These are phyloP conservation scores for Lasioglossum marginatum DNA, from an alignment of 2,888 invertebrate genomes.

Conservation along the genomic window DNA sequence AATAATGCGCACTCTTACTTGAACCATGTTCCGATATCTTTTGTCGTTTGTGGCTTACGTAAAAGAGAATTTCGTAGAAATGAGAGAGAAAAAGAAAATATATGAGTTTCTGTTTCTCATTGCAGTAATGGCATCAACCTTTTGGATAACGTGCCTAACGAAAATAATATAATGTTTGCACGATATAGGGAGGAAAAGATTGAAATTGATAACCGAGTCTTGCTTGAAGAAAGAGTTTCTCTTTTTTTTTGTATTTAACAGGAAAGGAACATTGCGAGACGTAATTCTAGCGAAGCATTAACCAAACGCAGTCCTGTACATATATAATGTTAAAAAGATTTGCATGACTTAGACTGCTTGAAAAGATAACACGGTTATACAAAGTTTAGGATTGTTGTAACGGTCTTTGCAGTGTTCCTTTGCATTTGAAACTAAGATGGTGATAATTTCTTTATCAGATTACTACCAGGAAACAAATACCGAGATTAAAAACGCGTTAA, in stretches of 20 bases:
- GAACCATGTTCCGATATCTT: neutral
- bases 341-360: neutral
- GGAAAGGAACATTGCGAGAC: constrained; percentile 39
- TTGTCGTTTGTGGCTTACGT: too few relatives aligned
- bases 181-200: constrained; percentile 22
- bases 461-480: constrained; percentile 3
- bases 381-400: neutral
- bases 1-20: constrained; percentile 1
- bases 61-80: too few relatives aligned
- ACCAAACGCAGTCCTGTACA: neutral
- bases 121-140: constrained; percentile 37
- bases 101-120: constrained; percentile 24
- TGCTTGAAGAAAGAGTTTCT: neutral
- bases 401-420: constrained; percentile 31
- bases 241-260: constrained; percentile 15
- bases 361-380: neutral
- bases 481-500: constrained; percentile 37
- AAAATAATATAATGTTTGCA: constrained; percentile 28
- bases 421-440: constrained; percentile 6
- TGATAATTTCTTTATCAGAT: neutral
- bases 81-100: constrained; percentile 10
- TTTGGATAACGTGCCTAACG: constrained; percentile 51
- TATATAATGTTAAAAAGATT: neutral
- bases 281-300: neutral
- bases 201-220: constrained; percentile 35